Conservation (phyloP, 2,888 invertebrate genomes). For the Abscondita cerata region DNA sequence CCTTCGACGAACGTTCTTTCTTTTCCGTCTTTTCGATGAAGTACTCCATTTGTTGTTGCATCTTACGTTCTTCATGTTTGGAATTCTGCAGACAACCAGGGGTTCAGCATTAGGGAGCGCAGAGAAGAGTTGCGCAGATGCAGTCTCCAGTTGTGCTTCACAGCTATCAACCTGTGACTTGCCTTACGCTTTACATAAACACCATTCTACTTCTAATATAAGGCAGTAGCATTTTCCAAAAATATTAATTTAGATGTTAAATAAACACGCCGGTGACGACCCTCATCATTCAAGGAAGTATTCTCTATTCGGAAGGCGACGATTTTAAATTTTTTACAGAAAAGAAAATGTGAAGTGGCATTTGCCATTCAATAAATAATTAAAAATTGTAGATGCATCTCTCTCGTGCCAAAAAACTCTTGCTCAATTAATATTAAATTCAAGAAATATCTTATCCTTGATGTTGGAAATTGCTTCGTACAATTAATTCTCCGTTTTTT, state of each 20-base stretch:
- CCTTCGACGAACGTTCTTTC: slow-evolving; percentile 61
- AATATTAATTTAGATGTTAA: background rate
- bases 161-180: slow-evolving; percentile 43
- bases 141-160: slow-evolving; percentile 45
- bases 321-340: too few species aligned
- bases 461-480: too few species aligned
- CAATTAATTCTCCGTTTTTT: too few species aligned
- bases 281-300: too few species aligned
- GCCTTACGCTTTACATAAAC: slow-evolving; percentile 32
- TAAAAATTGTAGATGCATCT: too few species aligned
- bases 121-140: slow-evolving; percentile 42
- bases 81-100: slow-evolving; percentile 59
- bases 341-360: too few species aligned
- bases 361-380: too few species aligned
- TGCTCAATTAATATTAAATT: too few species aligned
- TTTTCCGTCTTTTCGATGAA: slow-evolving; percentile 58
- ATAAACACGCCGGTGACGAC: too few species aligned
- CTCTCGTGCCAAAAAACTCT: too few species aligned
- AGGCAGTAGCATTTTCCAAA: background rate
- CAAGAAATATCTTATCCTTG: too few species aligned
- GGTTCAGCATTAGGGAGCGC: slow-evolving; percentile 49
- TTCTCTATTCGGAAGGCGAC: too few species aligned
- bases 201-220: slow-evolving; percentile 16
- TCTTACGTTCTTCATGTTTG: slow-evolving; percentile 59
- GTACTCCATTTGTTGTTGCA: slow-evolving; percentile 51